phyloP scores from a whole-genome alignment of 2,888 invertebrate genomes.

The Tetragnatha montana region DNA sequence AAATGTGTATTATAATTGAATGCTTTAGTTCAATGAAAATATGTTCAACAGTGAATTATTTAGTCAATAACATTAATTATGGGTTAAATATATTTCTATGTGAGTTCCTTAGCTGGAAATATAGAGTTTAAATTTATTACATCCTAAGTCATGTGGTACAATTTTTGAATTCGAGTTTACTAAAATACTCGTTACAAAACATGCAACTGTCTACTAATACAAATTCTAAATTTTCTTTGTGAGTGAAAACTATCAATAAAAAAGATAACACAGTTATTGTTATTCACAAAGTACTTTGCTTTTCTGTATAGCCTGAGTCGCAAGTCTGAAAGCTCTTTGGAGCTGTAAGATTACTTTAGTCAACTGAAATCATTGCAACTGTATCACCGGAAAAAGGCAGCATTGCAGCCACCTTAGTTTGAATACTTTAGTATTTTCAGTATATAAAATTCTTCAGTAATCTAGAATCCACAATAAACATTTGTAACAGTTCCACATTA shows the following conservation, averaged over 20 bases:
- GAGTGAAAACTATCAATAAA: slow-evolving; percentile 67
- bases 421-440: slow-evolving; percentile 60
- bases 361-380: slow-evolving; percentile 66
- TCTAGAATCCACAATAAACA: slow-evolving; percentile 68
- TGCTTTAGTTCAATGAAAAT: slow-evolving; percentile 52
- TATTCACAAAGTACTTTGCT: slow-evolving; percentile 70
- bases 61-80: slow-evolving; percentile 64
- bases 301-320: slow-evolving; percentile 67
- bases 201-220: slow-evolving; percentile 67
- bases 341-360: slow-evolving; percentile 63
- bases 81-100: slow-evolving; percentile 55
- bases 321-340: slow-evolving; percentile 68
- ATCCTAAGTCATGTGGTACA: slow-evolving; percentile 56
- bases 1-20: slow-evolving; percentile 62
- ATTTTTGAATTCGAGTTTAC: slow-evolving; percentile 60
- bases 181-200: slow-evolving; percentile 66
- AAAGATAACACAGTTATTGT: slow-evolving; percentile 65
- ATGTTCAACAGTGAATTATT: slow-evolving; percentile 55
- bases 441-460: slow-evolving; percentile 67
- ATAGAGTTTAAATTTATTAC: slow-evolving; percentile 54
- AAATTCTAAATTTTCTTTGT: slow-evolving; percentile 62
- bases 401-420: slow-evolving; percentile 47
- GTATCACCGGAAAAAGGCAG: slow-evolving; percentile 68
- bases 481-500: slow-evolving; percentile 68
- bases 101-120: slow-evolving; percentile 55